Evolutionary conservation across 2,888 invertebrate genomes (phyloP), one percentile per base, ranked within the genome.

Genomic region (Blomia tropicalis): DNA sequence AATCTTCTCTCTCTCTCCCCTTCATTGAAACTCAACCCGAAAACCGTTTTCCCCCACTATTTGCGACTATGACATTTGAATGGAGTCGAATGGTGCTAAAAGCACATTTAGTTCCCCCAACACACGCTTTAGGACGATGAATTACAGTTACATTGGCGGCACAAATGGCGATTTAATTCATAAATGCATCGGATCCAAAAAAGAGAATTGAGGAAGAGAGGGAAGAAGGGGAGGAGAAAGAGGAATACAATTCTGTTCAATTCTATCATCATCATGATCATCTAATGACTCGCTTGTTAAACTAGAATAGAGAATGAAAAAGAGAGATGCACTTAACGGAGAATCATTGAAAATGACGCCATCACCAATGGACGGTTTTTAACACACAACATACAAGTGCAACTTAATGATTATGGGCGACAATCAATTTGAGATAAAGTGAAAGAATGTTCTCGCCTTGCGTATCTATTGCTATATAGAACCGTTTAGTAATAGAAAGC

Each of bases 111-210:
- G 51, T n/a, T 47, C 22, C 51, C 7, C n/a, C n/a, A n/a, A n/a
- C n/a, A n/a, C n/a, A n/a, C n/a, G n/a, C n/a, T n/a, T n/a, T n/a
- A n/a, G n/a, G n/a, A n/a, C n/a, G n/a, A n/a, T n/a, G n/a, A n/a
- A n/a, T n/a, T n/a, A n/a, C n/a, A n/a, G n/a, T n/a, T n/a, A n/a
- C n/a, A n/a, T n/a, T n/a, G n/a, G 7, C 27, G 23, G 51, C 51
- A 11, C 27, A 47, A 47, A 47, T 47, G 51, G 51, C 51, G 51
- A 47, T 47, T 47, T 47, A 47, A 47, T 47, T 47, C 51, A 47
- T 47, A 47, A 47, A 47, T 47, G 51, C 51, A 47, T 47, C 51
- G 51, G n/a, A n/a, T n/a, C n/a, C n/a, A n/a, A n/a, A n/a, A n/a
- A n/a, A n/a, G n/a, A n/a, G n/a, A n/a, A n/a, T n/a, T n/a, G n/a